Evolutionary conservation across 2,888 invertebrate species (phyloP), one percentile per base, ranked within the genome.

Genomic region (Pherbina coryleti): DNA sequence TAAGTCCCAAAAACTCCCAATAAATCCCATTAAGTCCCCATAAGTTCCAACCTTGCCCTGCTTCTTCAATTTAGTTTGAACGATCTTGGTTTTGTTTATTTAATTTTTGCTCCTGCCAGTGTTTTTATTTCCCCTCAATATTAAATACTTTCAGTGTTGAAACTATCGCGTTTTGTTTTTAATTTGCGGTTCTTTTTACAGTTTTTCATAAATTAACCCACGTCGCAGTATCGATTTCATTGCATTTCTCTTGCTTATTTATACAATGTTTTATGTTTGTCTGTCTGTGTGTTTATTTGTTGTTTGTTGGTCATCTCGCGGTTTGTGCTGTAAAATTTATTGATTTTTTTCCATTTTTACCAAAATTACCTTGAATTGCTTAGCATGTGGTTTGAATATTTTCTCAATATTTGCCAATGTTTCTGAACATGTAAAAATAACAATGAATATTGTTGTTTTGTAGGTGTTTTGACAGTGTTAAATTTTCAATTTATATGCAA

Each of bases 261-360:
- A 9, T 22, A 14, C 19, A 25, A 14, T 55, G 11, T 25, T 19
- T 25, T 28, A 31, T 31, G 11, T 11, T 11, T 44, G 44, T 11
- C 11, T 60, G 28, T 8, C 1, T 60, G 28, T 22, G 19, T 28
- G 11, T 25, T 2, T 60, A 2, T 60, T 28, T 44, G 44, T 44
- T 9, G 60, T 64, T 34, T 64, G 64, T 64, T 64, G 64, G 64
- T 64, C 64, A 64, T 34, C 34, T 64, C 64, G 64, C 11, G 64
- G 34, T 62, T 62, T 62, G 25, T 62, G 60, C n/a, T 64, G 64
- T 19, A 34, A 64, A 64, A 5, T 28, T 64, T 34, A 64, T 64
- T 19, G 64, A 64, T 64, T 64, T 64, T n/a, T n/a, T 64, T 64
- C 14, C 9, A 34, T 34, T 25, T 34, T 31, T 64, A 14, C 11